Conservation (phyloP, 1,140 invertebrate genomes). For the Bombus pascuorum region DNA sequence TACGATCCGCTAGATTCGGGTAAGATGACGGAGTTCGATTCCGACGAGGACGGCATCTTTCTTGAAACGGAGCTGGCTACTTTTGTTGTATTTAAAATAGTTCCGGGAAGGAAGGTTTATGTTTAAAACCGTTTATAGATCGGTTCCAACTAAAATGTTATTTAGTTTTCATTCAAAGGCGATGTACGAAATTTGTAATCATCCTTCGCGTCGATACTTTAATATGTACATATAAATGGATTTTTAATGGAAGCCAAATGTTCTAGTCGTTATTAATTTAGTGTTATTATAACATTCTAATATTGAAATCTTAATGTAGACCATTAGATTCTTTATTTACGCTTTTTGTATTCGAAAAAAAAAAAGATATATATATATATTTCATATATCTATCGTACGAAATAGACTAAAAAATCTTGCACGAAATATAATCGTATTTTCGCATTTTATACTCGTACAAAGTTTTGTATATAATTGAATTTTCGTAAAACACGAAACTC, state of each 20-base stretch:
- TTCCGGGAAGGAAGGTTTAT: constrained; percentile 13
- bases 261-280: constrained; percentile 16
- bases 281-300: too few species aligned
- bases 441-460: not conserved
- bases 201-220: not conserved
- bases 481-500: not conserved
- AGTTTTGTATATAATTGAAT: constrained; percentile 19
- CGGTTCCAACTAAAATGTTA: constrained; percentile 1
- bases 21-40: not conserved
- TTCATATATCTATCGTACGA: not conserved
- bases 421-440: not conserved
- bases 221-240: not conserved
- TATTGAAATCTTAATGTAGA: not conserved
- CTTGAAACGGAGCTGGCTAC: not conserved
- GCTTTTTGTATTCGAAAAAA: not conserved
- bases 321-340: not conserved
- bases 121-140: not conserved
- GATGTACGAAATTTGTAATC: not conserved
- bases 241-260: not conserved
- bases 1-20: not conserved
- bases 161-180: not conserved
- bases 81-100: constrained; percentile 40
- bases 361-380: not conserved
- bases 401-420: not conserved
- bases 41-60: not conserved